Conservation (phyloP, 2,113 vertebrate genomes). For the Nothoprocta pentlandii region DNA sequence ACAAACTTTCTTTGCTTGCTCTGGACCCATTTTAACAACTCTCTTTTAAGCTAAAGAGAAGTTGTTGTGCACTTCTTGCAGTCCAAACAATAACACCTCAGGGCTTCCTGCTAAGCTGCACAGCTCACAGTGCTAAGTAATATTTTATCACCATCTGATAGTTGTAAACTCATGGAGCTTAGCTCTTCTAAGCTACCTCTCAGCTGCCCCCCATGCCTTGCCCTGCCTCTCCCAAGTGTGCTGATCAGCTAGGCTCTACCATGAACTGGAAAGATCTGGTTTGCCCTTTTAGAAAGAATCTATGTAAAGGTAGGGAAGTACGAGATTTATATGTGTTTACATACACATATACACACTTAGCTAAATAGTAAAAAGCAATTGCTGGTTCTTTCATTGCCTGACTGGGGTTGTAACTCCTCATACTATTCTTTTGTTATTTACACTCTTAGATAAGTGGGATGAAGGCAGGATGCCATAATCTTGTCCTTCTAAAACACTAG, state of each 20-base stretch:
- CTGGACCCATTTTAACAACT: not conserved
- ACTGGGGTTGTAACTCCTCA: not conserved
- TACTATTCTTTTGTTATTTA: not conserved
- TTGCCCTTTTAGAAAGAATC: not conserved
- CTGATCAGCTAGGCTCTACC: not conserved
- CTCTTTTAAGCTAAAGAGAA: not conserved
- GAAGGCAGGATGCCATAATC: not conserved
- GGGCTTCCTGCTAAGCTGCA: not conserved
- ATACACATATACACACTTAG: too few species aligned
- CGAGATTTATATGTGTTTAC: too few species aligned
- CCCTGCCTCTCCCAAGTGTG: not conserved
- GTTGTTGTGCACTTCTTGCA: not conserved
- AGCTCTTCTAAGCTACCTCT: not conserved
- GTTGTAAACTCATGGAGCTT: not conserved
- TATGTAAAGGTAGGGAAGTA: not conserved
- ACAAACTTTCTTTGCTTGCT: not conserved
- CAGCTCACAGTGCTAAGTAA: not conserved
- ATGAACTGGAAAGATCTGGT: not conserved
- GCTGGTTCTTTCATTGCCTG: not conserved
- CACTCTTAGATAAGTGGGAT: rapidly evolving
- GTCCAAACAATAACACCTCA: not conserved
- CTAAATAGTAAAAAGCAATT: not conserved
- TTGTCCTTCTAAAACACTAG: not conserved
- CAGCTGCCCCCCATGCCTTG: not conserved
- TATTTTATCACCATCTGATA: constrained; percentile 5